Evolutionary conservation across 2,113 vertebrate genomes (phyloP).

Genomic region (Pteronura brasiliensis): DNA sequence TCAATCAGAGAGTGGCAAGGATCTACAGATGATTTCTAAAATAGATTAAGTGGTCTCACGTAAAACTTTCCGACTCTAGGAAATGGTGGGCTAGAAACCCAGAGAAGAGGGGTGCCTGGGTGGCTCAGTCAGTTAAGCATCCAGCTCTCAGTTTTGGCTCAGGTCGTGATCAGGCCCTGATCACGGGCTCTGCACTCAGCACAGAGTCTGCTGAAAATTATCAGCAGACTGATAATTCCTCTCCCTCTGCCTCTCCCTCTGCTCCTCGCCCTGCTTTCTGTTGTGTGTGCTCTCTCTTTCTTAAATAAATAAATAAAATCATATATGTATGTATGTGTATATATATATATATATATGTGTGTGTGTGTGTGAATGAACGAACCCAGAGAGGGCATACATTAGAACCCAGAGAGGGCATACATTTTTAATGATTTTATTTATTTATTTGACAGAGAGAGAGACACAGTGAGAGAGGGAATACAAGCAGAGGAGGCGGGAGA

Average conservation of each 20-base stretch:
- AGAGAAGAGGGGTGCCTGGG: neutral
- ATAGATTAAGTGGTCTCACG: neutral
- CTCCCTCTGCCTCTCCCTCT: neutral
- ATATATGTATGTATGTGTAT: too few species aligned
- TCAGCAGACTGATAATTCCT: neutral
- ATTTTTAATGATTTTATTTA: neutral
- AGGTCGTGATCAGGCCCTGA: neutral
- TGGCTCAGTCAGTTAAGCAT: neutral
- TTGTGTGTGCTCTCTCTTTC: too few species aligned
- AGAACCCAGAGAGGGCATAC: neutral
- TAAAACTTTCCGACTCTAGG: neutral
- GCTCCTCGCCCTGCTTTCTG: neutral
- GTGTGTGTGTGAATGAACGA: too few species aligned
- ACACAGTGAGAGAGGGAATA: too few species aligned
- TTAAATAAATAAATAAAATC: neutral
- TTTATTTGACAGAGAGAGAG: too few species aligned
- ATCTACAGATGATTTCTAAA: neutral
- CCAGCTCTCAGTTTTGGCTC: neutral
- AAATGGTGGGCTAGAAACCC: neutral
- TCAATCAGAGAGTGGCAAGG: neutral
- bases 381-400: neutral
- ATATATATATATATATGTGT: too few species aligned
- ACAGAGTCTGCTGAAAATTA: neutral
- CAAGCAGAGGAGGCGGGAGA: too few species aligned
- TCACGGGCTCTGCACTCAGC: neutral